phyloP scores from a whole-genome alignment of 1,140 invertebrate genomes.

The Zaprionus tsacasi region DNA sequence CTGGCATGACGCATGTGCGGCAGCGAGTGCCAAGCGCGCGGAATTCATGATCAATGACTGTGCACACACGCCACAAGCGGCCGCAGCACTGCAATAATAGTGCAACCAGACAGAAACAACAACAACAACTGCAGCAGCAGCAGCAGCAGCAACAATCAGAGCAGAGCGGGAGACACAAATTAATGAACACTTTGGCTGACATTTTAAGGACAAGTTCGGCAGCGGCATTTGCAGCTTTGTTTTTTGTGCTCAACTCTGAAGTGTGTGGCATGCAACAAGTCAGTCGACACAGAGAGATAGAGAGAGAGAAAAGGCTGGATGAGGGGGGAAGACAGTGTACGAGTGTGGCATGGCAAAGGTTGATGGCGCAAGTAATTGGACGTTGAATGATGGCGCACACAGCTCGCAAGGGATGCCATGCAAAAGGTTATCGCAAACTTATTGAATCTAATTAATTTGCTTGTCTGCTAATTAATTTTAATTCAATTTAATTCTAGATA shows the following conservation, averaged over 20 bases:
- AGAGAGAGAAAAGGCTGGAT: neutral
- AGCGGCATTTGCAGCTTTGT: slow-evolving; percentile 42
- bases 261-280: slow-evolving; percentile 39
- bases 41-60: slow-evolving; percentile 82
- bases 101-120: slow-evolving; percentile 48
- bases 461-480: slow-evolving; percentile 10
- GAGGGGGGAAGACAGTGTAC: neutral
- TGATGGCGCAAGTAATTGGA: slow-evolving; percentile 69
- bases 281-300: neutral
- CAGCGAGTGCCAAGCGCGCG: slow-evolving; percentile 73
- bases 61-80: slow-evolving; percentile 63
- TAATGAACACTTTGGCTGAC: slow-evolving; percentile 80
- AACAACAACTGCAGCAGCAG: slow-evolving; percentile 40
- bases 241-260: slow-evolving; percentile 23
- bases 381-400: slow-evolving; percentile 66
- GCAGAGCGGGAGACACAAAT: slow-evolving; percentile 63
- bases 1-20: slow-evolving; percentile 70
- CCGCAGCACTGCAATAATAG: slow-evolving; percentile 44
- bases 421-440: slow-evolving; percentile 10
- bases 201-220: slow-evolving; percentile 82
- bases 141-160: slow-evolving; percentile 47
- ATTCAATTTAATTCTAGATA: slow-evolving; percentile 8
- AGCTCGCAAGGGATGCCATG: slow-evolving; percentile 15
- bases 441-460: slow-evolving; percentile 3
- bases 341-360: slow-evolving; percentile 23